Evolutionary conservation across 2,888 invertebrate genomes (phyloP).

Genomic region (Brachylomia viminalis): DNA sequence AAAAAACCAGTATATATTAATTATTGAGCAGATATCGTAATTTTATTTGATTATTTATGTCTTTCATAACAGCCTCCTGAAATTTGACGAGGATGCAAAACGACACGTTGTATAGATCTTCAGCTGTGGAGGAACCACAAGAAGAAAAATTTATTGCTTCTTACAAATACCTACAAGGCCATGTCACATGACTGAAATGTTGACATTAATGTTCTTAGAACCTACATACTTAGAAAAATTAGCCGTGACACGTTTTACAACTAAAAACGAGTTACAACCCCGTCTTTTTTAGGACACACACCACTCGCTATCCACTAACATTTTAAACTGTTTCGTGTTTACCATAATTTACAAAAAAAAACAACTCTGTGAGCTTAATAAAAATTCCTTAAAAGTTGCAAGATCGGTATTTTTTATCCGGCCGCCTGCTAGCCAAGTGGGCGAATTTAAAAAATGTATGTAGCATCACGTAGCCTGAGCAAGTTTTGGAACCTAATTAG

Average conservation of each 20-base stretch:
- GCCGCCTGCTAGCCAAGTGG: slow-evolving; percentile 36
- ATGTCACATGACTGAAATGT: background rate
- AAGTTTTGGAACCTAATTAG: slow-evolving; percentile 61
- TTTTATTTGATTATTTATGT: no score
- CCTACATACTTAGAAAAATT: background rate
- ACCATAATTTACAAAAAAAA: slow-evolving; percentile 48
- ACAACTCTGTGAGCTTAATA: slow-evolving; percentile 18
- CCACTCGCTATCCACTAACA: slow-evolving; percentile 1
- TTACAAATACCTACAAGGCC: background rate
- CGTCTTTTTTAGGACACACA: background rate
- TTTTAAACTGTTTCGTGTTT: slow-evolving; percentile 23
- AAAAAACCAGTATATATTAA: no score
- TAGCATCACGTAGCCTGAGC: slow-evolving; percentile 51
- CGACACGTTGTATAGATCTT: background rate
- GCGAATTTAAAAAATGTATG: slow-evolving; percentile 62
- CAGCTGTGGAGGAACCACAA: background rate
- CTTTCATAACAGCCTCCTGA: no score
- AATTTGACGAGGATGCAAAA: no score
- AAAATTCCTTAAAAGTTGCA: slow-evolving; percentile 45
- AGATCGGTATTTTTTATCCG: slow-evolving; percentile 52
- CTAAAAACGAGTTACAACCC: background rate
- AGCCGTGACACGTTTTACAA: background rate
- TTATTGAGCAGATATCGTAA: no score
- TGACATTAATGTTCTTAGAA: no score
- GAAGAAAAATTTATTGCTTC: background rate